Conservation (phyloP, 2,888 invertebrate genomes). For the Cantharis flavilabris region DNA sequence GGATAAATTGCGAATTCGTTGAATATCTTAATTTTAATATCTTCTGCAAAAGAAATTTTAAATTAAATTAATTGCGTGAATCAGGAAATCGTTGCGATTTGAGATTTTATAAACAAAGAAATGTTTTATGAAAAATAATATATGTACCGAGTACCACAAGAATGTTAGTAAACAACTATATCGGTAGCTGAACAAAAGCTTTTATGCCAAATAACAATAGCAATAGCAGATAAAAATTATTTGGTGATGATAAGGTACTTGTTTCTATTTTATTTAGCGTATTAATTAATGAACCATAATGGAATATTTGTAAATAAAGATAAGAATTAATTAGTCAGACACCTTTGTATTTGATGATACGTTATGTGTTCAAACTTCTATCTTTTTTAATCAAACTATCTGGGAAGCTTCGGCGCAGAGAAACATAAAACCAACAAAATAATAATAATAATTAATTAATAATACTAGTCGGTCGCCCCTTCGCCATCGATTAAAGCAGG, state of each 20-base stretch:
- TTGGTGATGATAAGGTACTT: neutral
- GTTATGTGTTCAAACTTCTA: neutral
- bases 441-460: neutral
- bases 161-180: neutral
- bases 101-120: too few species aligned
- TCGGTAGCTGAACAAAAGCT: neutral
- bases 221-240: neutral
- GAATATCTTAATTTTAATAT: conserved; percentile 9
- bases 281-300: neutral
- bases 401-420: neutral
- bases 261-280: neutral
- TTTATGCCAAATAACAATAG: neutral
- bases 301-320: neutral
- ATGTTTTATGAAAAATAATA: too few species aligned
- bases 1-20: conserved; percentile 3
- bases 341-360: neutral
- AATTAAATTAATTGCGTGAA: too few species aligned
- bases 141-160: too few species aligned
- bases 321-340: neutral
- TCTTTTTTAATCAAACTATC: neutral
- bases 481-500: too few species aligned
- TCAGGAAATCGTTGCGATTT: too few species aligned
- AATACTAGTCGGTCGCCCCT: too few species aligned
- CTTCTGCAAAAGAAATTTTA: conserved; percentile 1
- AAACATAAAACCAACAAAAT: neutral